Conservation (phyloP, 2,113 vertebrate genomes). For the Aphyosemion australe region DNA sequence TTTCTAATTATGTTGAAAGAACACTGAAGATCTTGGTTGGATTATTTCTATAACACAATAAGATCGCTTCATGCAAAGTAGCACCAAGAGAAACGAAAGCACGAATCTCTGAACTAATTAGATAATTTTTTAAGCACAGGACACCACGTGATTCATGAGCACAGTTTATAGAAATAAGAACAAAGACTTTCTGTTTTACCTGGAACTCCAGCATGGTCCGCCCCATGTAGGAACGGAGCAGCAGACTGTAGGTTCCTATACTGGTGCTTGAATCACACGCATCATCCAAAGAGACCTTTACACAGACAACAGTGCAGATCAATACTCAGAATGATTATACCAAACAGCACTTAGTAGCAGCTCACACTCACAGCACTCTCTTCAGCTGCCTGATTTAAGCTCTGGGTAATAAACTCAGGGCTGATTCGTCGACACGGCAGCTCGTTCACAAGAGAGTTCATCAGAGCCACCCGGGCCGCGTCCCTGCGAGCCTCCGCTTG, state of each 20-base stretch:
- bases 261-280: conserved; percentile 87
- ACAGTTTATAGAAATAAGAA: neutral
- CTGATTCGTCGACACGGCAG: conserved; percentile 85
- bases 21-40: conserved; percentile 1
- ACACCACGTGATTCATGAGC: conserved; percentile 33
- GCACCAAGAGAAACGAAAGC: too few relatives aligned
- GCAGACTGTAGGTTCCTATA: conserved; percentile 87
- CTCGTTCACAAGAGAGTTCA: conserved; percentile 92
- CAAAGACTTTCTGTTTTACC: conserved; percentile 71
- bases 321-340: conserved; percentile 6
- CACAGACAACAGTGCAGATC: conserved; percentile 29
- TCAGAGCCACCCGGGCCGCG: conserved; percentile 88
- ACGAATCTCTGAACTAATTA: too few relatives aligned
- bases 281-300: conserved; percentile 84
- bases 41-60: neutral
- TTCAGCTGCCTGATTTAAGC: conserved; percentile 83
- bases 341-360: neutral
- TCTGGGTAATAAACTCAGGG: conserved; percentile 86
- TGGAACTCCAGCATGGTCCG: conserved; percentile 93
- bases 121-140: neutral
- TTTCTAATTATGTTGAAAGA: conserved; percentile 7
- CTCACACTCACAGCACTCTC: conserved; percentile 83
- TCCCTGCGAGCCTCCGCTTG: conserved; percentile 89
- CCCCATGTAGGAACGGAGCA: conserved; percentile 86
- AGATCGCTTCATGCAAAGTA: neutral